Evolutionary conservation across 2,888 invertebrate genomes (phyloP).

Genomic region (Dorcus hopei): DNA sequence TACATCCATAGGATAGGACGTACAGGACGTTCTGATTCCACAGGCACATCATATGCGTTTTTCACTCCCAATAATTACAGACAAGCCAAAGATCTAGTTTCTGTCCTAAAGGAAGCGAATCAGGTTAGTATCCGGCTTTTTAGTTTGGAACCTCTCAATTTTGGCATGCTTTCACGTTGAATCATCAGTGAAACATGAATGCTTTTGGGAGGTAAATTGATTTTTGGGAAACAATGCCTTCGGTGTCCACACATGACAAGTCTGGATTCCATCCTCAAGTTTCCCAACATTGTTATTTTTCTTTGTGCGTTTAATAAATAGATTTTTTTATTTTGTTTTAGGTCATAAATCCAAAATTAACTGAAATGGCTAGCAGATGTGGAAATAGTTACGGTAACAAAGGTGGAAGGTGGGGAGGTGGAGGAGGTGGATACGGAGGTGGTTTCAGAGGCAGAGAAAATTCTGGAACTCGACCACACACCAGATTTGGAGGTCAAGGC

Average conservation of each 20-base stretch:
- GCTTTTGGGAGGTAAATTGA: slow-evolving; percentile 69
- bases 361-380: slow-evolving; percentile 69
- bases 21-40: slow-evolving; percentile 82
- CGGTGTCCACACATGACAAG: slow-evolving; percentile 69
- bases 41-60: slow-evolving; percentile 92
- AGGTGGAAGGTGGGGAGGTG: slow-evolving; percentile 55
- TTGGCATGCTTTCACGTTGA: slow-evolving; percentile 71
- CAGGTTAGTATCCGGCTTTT: slow-evolving; percentile 56
- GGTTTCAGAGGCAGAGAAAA: slow-evolving; percentile 43
- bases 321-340: slow-evolving; percentile 40
- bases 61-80: slow-evolving; percentile 85
- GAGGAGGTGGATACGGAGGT: slow-evolving; percentile 30
- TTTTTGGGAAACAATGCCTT: slow-evolving; percentile 69
- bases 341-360: slow-evolving; percentile 82
- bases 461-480: slow-evolving; percentile 35
- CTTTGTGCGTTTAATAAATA: neutral
- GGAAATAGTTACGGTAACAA: slow-evolving; percentile 52
- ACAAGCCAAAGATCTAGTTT: slow-evolving; percentile 85
- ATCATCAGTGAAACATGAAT: slow-evolving; percentile 66
- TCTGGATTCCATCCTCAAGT: slow-evolving; percentile 74
- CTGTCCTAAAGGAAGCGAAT: slow-evolving; percentile 86
- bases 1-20: slow-evolving; percentile 95
- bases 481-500: slow-evolving; percentile 25
- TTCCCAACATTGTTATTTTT: slow-evolving; percentile 28
- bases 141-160: slow-evolving; percentile 56